Evolutionary conservation across 2,797 vertebrate genomes (phyloP), one percentile per base, ranked within the genome.

Genomic region (Delichon dasypus): DNA sequence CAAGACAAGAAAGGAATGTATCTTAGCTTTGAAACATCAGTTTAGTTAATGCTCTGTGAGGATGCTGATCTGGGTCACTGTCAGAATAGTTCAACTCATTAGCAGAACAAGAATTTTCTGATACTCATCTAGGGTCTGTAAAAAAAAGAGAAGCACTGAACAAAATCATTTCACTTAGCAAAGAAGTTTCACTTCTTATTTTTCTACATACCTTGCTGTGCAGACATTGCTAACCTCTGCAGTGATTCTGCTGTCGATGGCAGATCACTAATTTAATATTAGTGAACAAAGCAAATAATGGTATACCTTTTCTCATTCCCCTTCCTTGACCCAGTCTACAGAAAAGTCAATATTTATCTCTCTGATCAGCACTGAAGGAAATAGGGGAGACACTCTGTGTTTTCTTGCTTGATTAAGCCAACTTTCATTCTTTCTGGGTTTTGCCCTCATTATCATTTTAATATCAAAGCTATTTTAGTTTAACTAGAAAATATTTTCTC

Each of bases 381-480:
- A 88, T 7, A 79, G 26, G n/a, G 47, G 42, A 78, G 91, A 58
- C 87, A 58, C 15, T 71, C 40, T 53, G 29, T 68, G 36, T 66
- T 93, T 94, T 87, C 70, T 87, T 72, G 50, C 57, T 85, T 64
- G 44, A 80, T 89, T 94, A 91, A 94, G 82, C 42, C 34, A 72
- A 76, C 38, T 93, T 92, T 89, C 61, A 38, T 94, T 71, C 60
- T 97, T 93, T 91, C 65, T 92, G 42, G 30, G 79, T 90, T 97
- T 97, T 89, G 55, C n/a, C 62, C 27, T 96, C 78, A 73, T 96
- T 96, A 94, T 92, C 85, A 89, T 92, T 92, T 94, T 93, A 91
- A 91, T 92, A 97, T 97, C 90, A 92, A 93, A 97, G 85, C 54
- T 94, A 47, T 97, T 97, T 96, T 93, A 95, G 89, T 95, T 97